Evolutionary conservation across 1,140 invertebrate species (phyloP).

Genomic region (Tetraneura akinire): DNA sequence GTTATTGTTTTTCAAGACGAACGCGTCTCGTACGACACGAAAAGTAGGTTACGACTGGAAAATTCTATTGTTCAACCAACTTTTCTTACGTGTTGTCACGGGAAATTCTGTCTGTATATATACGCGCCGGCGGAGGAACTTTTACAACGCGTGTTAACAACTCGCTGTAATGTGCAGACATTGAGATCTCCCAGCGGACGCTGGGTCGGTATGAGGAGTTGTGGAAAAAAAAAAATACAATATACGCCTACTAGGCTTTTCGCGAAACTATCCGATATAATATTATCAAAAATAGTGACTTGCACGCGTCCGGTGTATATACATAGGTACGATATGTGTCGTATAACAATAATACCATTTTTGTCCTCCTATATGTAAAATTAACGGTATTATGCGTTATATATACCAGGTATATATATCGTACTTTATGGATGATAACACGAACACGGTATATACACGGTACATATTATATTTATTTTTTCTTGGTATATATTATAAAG

Average conservation of each 20-base stretch:
- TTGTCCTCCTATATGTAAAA: no score
- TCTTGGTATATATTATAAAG: no score
- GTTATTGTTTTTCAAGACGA: neutral
- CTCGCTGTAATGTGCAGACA: neutral
- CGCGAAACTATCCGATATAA: neutral
- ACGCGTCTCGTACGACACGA: neutral
- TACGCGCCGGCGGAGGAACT: neutral
- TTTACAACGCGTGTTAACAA: conserved; percentile 8
- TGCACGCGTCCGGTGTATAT: neutral
- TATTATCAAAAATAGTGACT: neutral
- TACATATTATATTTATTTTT: no score
- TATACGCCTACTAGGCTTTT: neutral
- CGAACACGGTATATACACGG: no score
- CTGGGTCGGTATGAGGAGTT: neutral
- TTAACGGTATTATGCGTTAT: no score
- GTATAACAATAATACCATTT: no score
- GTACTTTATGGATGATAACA: no score
- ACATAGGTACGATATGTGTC: neutral
- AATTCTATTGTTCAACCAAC: neutral
- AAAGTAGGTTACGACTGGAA: neutral
- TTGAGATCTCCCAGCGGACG: neutral
- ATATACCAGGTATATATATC: no score
- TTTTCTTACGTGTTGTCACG: neutral
- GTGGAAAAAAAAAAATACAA: neutral
- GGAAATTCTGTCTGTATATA: neutral